Conservation (phyloP, 2,113 vertebrate species). For the Dolichallabes microphthalmus region DNA sequence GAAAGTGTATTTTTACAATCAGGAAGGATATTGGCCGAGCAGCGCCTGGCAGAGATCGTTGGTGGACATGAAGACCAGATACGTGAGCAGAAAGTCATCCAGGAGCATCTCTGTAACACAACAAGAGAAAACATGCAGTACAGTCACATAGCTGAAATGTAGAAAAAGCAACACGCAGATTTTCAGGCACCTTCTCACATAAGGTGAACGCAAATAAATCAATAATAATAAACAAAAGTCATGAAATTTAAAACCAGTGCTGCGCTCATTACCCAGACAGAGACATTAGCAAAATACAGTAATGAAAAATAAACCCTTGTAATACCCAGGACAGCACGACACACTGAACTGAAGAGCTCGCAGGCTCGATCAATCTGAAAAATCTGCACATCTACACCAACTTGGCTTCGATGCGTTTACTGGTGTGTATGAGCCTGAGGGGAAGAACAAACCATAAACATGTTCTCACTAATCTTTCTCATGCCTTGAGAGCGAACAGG, state of each 20-base stretch:
- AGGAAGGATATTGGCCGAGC: conserved; percentile 96
- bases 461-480: not conserved
- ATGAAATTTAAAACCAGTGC: not conserved
- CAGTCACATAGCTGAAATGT: not conserved
- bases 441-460: conserved; percentile 21
- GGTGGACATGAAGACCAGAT: conserved; percentile 94
- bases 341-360: not conserved
- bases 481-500: not conserved
- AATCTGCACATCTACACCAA: conserved; percentile 10
- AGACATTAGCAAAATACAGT: conserved; percentile 1
- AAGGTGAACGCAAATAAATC: not conserved
- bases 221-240: not conserved
- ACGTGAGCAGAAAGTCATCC: conserved; percentile 94
- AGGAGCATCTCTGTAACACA: conserved; percentile 86
- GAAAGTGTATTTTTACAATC: not conserved
- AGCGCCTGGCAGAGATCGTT: conserved; percentile 94
- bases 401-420: not conserved
- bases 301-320: not conserved
- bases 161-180: not conserved
- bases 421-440: conserved; percentile 2
- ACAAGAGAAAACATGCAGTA: conserved; percentile 41
- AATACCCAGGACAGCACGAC: conserved; percentile 3
- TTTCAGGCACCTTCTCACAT: not conserved
- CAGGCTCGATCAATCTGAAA: conserved; percentile 2
- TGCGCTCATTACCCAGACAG: not conserved